A percentile compares a stretch with the other conserved stretches of the same genome.
Conservation (phyloP, 2,888 invertebrate species). For the Eupelmus urozonus region DNA sequence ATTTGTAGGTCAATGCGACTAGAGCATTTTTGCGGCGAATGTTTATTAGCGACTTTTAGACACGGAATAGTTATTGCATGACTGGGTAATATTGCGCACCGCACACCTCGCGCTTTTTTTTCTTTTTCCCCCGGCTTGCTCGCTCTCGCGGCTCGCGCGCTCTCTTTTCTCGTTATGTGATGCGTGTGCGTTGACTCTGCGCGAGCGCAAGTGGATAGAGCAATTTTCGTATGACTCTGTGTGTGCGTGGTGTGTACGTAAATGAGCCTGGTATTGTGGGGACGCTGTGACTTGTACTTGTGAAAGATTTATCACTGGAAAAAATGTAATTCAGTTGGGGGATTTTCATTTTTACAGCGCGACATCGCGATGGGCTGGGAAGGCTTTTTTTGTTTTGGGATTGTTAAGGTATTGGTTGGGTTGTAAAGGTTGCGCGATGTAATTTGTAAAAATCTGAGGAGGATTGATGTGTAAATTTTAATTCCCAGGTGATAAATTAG, state of each 20-base stretch:
- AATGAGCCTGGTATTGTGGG: conserved; percentile 2
- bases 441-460: no score
- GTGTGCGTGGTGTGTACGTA: conserved; percentile 1
- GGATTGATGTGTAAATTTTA: no score
- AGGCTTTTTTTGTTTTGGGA: no score
- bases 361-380: background rate
- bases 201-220: conserved; percentile 14
- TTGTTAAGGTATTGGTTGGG: no score
- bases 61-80: conserved; percentile 43
- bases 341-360: conserved; percentile 23
- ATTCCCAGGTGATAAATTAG: no score
- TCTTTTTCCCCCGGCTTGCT: conserved; percentile 9
- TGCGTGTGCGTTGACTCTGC: no score
- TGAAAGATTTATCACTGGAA: conserved; percentile 5
- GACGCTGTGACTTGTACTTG: background rate
- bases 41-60: conserved; percentile 52
- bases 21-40: conserved; percentile 52
- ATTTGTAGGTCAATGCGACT: conserved; percentile 60
- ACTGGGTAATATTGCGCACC: background rate
- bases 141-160: background rate
- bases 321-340: conserved; percentile 21
- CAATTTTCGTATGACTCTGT: background rate
- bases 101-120: background rate
- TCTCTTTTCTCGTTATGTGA: no score
- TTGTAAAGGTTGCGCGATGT: no score